Base-by-base conservation (phyloP, 2,888 invertebrate genomes). In the Drosophila dives region DNA sequence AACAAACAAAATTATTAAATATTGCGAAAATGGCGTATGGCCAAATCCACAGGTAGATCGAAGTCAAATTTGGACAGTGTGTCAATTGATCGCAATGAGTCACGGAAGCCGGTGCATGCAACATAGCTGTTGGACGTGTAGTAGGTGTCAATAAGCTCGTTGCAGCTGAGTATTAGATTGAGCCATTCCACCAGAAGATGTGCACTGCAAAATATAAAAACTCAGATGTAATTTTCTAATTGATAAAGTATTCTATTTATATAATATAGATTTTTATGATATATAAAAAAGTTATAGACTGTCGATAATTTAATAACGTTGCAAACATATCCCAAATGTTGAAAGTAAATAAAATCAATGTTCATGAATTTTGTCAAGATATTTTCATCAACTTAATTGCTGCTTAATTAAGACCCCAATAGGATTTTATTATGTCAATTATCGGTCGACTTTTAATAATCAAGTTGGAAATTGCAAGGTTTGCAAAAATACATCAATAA, bases 61-160 rank as follows among this genome's bases (percentile, higher is more conserved):
- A 99, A 99, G 91, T 97, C 96, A 90, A 96, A 95, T 63, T 95
- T 95, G 61, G 96, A 96, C 61, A 99, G 94, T 64, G 95, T 95
- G 91, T 99, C 99, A 87, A 99, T 94, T 68, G 98, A 97, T 81
- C 97, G 96, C 77, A 99, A 94, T 26, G 98, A 96, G 93, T 99
- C 99, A 92, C 99, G 98, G 93, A 99, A 99, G 54, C 99, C 99
- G 81, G 99, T 99, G 93, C 98, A 97, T 5, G 96, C 96, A 64
- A 99, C 97, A 93, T 99, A 99, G 93, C 99, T 99, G 95, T 98
- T 99, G 20, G 97, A 95, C 48, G 96, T 95, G 91, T 98, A 98
- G 92, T 96, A 96, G 65, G 95, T 94, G 91, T 97, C 96, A 61
- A 97, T 94, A 54, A 98, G 93, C 70, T 96, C 95, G 86, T 95